These are phyloP conservation scores for Anisognathus igniventris DNA, from an alignment of 2,797 vertebrate genomes.

Conservation along the genomic window DNA sequence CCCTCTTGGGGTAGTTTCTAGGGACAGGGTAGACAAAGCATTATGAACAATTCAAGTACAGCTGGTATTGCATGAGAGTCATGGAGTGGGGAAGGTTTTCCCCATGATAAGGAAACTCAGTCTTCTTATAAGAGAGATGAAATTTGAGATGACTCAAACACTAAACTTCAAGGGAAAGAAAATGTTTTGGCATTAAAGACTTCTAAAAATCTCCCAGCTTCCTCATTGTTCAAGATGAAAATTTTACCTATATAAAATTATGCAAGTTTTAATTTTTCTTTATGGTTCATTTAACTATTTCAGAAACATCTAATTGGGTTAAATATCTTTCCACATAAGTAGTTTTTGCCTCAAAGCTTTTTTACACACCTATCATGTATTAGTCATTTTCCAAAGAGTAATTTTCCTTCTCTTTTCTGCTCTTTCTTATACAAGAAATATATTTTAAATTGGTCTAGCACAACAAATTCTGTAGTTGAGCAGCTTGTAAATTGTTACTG, in stretches of 20 bases:
- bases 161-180: not conserved
- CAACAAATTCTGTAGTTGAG: slow-evolving; percentile 49
- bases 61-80: not conserved
- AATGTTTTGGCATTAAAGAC: not conserved
- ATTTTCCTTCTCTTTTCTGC: slow-evolving; percentile 17
- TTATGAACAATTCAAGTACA: not conserved
- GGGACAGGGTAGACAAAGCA: not conserved
- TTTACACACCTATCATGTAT: slow-evolving; percentile 48
- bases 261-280: slow-evolving; percentile 22
- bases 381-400: slow-evolving; percentile 41
- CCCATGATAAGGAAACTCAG: not conserved
- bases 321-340: slow-evolving; percentile 56
- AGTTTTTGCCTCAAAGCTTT: slow-evolving; percentile 58
- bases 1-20: not conserved
- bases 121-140: not conserved
- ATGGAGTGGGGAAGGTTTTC: not conserved
- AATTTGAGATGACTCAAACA: not conserved
- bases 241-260: slow-evolving; percentile 32
- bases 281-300: slow-evolving; percentile 51
- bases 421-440: slow-evolving; percentile 5
- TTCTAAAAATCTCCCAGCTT: not conserved
- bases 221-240: slow-evolving; percentile 2
- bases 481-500: slow-evolving; percentile 29
- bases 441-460: slow-evolving; percentile 55
- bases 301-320: slow-evolving; percentile 49